Conservation (phyloP, 92 coral and sea anemone species). For the Pocillopora meandrina region DNA sequence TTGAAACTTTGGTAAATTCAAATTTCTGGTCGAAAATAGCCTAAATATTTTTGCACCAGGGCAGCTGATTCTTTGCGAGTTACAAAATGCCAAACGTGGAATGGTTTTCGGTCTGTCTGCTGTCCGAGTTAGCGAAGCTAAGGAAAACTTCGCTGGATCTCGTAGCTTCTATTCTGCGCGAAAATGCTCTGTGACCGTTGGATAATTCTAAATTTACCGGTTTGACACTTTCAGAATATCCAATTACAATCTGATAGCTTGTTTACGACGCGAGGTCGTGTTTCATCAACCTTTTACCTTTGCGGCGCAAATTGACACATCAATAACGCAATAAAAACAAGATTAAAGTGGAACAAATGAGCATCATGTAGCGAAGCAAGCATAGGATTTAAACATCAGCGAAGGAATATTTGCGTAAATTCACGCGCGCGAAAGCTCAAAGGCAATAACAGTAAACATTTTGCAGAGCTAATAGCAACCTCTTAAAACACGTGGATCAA, state of each 20-base stretch:
- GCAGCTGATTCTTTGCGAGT: neutral
- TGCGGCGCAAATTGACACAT: neutral
- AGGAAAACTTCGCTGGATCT: neutral
- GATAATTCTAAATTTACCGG: slow-evolving; percentile 12
- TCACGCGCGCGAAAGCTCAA: neutral
- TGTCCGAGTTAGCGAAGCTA: neutral
- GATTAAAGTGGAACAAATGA: neutral
- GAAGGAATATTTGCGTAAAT: neutral
- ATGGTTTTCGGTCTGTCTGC: neutral
- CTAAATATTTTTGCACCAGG: neutral
- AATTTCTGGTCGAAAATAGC: neutral
- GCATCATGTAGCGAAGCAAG: neutral
- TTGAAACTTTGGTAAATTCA: neutral
- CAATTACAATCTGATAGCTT: slow-evolving; percentile 17
- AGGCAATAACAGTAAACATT: neutral
- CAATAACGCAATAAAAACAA: neutral
- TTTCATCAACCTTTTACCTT: slow-evolving; percentile 29
- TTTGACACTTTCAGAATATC: neutral
- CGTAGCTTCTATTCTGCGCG: neutral
- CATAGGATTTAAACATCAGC: neutral
- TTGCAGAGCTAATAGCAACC: neutral
- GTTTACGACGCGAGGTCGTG: slow-evolving; percentile 5
- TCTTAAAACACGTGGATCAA: neutral
- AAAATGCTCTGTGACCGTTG: slow-evolving; percentile 1
- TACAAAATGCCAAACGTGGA: neutral